Base-by-base conservation (phyloP, 2,888 invertebrate species). In the Orchesella flavescens region DNA sequence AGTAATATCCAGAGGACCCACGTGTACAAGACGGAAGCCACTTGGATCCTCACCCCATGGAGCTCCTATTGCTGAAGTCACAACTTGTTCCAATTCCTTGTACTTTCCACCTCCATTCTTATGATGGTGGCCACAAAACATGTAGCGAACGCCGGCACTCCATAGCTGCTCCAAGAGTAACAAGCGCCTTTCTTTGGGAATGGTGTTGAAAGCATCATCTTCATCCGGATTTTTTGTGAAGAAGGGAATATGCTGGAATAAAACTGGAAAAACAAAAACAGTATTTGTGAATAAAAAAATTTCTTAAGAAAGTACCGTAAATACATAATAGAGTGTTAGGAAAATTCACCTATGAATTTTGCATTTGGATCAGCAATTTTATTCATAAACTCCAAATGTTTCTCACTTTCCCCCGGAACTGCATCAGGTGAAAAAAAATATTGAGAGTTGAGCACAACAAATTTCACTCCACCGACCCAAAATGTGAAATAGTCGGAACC, bases 401-500 rank as follows among this genome's bases (percentile, higher is more conserved):
- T 89, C 69, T 86, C 83, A 9, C 90, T 89, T 55, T 89, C 87
- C 43, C 90, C 89, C 4, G 88, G 88, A 3, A 90, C 89, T 66
- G 89, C 82, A 61, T 89, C 87, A 15, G 88, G 83, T 81, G 90
- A 89, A 71, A 89, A 88, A 83, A 89, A 90, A 83, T 89, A 91
- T 87, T 92, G 92, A 0, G 91, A 90, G 88, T 92, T 92, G 1
- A 92, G 84, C 2, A 90, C 91, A 44, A 92, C 89, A 87, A 91
- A 92, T 74, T 91, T 89, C n/a, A 91, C 90, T 1, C 92, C 92
- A 17, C 90, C 90, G 55, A 89, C 89, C 90, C 90, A 91, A 87
- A 92, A 92, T 0, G 90, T 89, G 87, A 91, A 92, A 86, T 90
- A 92, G 87, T 92, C 92, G 86, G 91, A 91, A 44, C 92, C 91